Evolutionary conservation across 2,797 vertebrate species (phyloP), one percentile per base, ranked within the genome.

Genomic region (Margarornis squamiger): DNA sequence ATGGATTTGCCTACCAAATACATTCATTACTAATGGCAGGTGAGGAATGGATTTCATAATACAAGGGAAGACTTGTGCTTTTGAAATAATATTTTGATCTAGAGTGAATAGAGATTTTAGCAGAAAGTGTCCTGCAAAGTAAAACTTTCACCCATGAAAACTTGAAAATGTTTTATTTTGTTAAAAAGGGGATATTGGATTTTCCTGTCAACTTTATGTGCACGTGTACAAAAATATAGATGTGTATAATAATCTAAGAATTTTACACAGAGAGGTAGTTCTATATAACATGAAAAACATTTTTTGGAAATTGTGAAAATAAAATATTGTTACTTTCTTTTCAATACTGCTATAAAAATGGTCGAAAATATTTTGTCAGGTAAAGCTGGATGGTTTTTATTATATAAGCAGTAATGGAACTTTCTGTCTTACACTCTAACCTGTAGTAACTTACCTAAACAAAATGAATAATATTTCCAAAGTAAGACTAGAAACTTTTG

Each of bases 321-420:
- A 65, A 65, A 38, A 8, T 3, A 0, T 41, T 52, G 6, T 21
- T 15, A 6, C 2, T 0, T 12, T 22, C 39, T 72, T 71, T 65
- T 77, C 2, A 92, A 36, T 38, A 4, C 12, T 59, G 6, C 12
- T 65, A 34, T 57, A 75, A 85, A 81, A 91, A 66, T 59, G 62
- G 82, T 83, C 52, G 32, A 32, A 76, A 73, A 15, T 3, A 23
- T 39, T 55, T 80, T 86, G 13, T 21, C 30, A 43, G 70, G 14
- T 7, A 62, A 90, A 70, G 27, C 7, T 58, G 46, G 45, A 61
- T 39, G 2, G 0, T 18, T 84, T 88, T 83, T 86, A 15, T 73
- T 86, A 9, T 12, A 45, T 88, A 76, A 76, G 13, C 13, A 41
- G 18, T 55, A 73, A 55, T 32, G 3, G 20, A 62, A 76, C 52